Evolutionary conservation across 2,888 invertebrate species (phyloP), one percentile per base, ranked within the genome.

Genomic region (Latrodectus elegans): DNA sequence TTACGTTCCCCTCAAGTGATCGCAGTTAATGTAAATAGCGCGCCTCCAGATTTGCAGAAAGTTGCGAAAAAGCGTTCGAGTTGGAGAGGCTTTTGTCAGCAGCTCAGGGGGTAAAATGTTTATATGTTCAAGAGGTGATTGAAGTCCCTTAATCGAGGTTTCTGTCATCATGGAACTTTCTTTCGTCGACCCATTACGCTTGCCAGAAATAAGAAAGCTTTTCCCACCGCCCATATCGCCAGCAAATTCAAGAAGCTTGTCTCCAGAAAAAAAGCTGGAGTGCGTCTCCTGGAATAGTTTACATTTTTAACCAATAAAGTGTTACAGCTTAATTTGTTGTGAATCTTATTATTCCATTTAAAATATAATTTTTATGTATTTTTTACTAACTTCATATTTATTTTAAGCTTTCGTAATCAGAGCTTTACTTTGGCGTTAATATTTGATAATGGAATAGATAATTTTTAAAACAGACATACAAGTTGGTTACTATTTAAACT

Each of bases 101-200:
- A 17, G 65, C 53, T 52, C 38, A 17, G 17, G 68, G 15, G 70
- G 80, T 76, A 80, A 70, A 80, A 81, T 87, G 86, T 87, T 87
- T 87, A 87, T 81, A 72, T 81, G 81, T 81, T 80, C 80, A 71
- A 87, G 86, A 87, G 86, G 81, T 67, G 86, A 87, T 81, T 77
- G 86, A 87, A 73, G 81, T 72, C 77, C 86, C 81, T 71, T 77
- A 87, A 87, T 87, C 81, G 81, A 87, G 72, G 49, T 52, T 68
- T 81, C 86, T 81, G 76, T 87, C 86, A 72, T 87, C 86, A 71
- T 17, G 75, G 80, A 60, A 52, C 65, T 75, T 80, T 80, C 80
- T 85, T 79, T 85, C 79, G 71, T 85, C 79, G 76, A 73, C 22
- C 79, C 79, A 79, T 84, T 84, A 84, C 65, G 60, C 81, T 73